phyloP scores from a whole-genome alignment of 2,888 invertebrate species.

The Ennomos quercinarius region DNA sequence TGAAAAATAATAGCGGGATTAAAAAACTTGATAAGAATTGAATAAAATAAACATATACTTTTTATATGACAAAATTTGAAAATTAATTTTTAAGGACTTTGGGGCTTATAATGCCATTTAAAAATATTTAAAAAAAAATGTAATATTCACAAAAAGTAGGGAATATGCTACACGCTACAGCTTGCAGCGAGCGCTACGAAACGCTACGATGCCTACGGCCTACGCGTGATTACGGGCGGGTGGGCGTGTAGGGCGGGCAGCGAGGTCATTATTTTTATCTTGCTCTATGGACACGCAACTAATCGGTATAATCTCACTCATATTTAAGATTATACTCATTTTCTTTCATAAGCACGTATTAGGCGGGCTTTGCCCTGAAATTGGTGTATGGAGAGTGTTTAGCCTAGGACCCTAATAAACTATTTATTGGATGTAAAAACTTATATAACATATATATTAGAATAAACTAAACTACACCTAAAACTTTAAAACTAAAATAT shows the following conservation, averaged over 20 bases:
- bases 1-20: too few species aligned
- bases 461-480: too few species aligned
- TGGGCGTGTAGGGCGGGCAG: constrained; percentile 9
- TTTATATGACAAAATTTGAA: too few species aligned
- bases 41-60: too few species aligned
- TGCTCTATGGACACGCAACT: constrained; percentile 22
- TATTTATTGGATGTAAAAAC: too few species aligned
- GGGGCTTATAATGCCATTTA: too few species aligned
- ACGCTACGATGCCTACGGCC: constrained; percentile 13
- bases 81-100: too few species aligned
- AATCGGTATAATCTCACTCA: constrained; percentile 28
- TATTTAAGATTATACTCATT: constrained; percentile 30
- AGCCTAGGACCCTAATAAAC: too few species aligned
- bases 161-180: constrained; percentile 21
- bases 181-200: constrained; percentile 15
- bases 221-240: constrained; percentile 7
- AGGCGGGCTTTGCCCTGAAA: constrained; percentile 5
- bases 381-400: constrained; percentile 2
- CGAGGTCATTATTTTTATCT: constrained; percentile 24
- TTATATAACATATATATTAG: too few species aligned
- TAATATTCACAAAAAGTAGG: neutral
- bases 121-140: neutral
- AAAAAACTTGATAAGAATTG: too few species aligned
- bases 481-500: too few species aligned
- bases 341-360: constrained; percentile 20